A percentile compares a stretch with the other conserved stretches of the same genome.
Conservation (phyloP, 37 sponge, comb jelly and placozoan species). For the Amphimedon queenslandica region DNA sequence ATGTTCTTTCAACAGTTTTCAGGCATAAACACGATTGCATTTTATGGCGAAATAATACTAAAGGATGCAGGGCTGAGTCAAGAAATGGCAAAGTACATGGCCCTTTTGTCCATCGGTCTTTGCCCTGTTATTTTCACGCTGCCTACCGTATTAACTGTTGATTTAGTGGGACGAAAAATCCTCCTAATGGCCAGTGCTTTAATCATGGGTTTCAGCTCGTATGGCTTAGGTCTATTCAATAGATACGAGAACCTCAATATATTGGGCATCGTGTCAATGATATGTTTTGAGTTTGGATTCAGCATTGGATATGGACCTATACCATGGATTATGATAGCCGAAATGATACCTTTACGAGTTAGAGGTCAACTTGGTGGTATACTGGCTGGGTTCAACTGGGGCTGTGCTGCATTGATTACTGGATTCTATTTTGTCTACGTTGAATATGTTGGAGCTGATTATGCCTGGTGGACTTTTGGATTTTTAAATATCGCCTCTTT, state of each 20-base stretch:
- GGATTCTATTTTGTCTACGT: slow-evolving; percentile 20
- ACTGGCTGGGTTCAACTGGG: slow-evolving; percentile 52
- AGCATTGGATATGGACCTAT: slow-evolving; percentile 71
- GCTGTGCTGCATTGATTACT: slow-evolving; percentile 49
- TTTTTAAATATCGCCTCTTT: slow-evolving; percentile 11
- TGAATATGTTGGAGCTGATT: slow-evolving; percentile 18
- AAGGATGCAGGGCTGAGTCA: not conserved
- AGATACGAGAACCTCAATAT: not conserved
- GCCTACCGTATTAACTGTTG: not conserved
- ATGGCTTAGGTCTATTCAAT: not conserved
- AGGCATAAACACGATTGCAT: not conserved
- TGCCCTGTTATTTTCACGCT: not conserved
- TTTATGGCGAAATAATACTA: not conserved
- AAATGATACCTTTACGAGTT: slow-evolving; percentile 56
- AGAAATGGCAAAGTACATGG: not conserved
- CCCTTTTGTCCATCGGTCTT: not conserved
- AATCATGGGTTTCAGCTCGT: not conserved
- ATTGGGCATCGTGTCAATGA: not conserved
- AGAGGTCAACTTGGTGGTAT: slow-evolving; percentile 46
- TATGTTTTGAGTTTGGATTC: slow-evolving; percentile 42
- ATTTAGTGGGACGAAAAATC: not conserved
- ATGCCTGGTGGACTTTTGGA: slow-evolving; percentile 58
- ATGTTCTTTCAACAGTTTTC: slow-evolving; percentile 10
- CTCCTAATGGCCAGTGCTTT: not conserved
- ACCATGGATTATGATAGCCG: slow-evolving; percentile 73